Base-by-base conservation (phyloP, 2,113 vertebrate genomes). In the Amphiprion percula region DNA sequence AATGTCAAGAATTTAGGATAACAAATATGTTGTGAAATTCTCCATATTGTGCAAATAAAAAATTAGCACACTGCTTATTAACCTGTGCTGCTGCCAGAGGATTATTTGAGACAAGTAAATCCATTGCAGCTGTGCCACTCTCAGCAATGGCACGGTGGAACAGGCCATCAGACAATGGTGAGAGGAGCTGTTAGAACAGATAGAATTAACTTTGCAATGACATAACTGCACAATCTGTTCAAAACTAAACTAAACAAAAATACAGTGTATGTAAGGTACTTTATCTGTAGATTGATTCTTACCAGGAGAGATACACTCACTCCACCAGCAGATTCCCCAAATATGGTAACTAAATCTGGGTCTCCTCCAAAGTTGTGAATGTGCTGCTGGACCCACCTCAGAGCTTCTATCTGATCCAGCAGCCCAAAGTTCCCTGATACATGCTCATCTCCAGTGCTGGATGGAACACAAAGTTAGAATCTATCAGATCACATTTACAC, bases 251-350 rank as follows among this genome's bases (percentile, higher is more conserved):
- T 1, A 4, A 37, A 4, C 6, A 37, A 37, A 12, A 44, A 37
- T 1, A 14, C 8, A 54, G 30, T 30, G 30, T 30, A 30, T 5
- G 30, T 30, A 37, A 62, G 19, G 21, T 24, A 10, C 5, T 28
- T 4, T 0, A 24, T 54, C n/a, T 79, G 53, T n/a, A 30, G 16
- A 62, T 9, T 33, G 9, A 64, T 74, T 21, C 86, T 70, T 90
- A 97, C 96, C 83, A 96, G 92, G 4, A 94, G 68, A 2, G 96
- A 97, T 10, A 97, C 96, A 2, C 97, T 97, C 33, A 93, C 0
- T 69, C 91, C 96, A 82, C 97, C 97, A 15, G 97, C 96, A 61
- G 97, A 98, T 78, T 96, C 94, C 28, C 97, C 97, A 88, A 95
- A 95, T 33, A 98, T 94, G 14, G 97, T 98, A 23, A 98, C 96